phyloP scores from a whole-genome alignment of 2,113 vertebrate species.

The Okapia johnstoni region DNA sequence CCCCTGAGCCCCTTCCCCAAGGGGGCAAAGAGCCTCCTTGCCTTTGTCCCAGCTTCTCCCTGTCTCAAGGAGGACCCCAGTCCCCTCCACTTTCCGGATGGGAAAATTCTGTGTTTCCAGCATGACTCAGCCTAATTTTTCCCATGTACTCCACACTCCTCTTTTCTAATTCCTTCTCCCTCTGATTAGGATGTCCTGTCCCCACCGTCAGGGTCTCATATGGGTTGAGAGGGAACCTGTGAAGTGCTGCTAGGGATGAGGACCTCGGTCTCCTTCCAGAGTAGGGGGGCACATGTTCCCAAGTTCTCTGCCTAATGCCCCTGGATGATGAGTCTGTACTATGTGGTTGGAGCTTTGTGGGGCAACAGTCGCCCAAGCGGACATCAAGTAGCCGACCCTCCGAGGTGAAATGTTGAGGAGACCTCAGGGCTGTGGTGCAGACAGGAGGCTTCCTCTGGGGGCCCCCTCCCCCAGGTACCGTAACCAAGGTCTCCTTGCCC shows the following conservation, averaged over 20 bases:
- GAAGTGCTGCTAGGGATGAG: background rate
- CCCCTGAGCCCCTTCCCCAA: background rate
- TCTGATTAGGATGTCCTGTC: background rate
- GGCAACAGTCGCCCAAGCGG: rapidly evolving
- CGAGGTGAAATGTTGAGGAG: background rate
- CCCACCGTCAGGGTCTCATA: too few relatives aligned
- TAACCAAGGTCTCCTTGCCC: background rate
- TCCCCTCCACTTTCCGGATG: background rate
- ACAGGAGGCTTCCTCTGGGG: background rate
- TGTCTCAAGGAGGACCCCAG: background rate
- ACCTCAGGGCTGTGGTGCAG: background rate
- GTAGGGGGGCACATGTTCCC: background rate
- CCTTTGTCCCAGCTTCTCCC: background rate
- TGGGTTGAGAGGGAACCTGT: background rate
- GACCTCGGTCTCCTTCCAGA: background rate
- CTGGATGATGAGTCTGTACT: background rate
- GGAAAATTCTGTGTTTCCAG: background rate
- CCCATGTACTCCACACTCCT: background rate
- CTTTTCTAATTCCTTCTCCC: background rate
- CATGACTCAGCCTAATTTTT: background rate
- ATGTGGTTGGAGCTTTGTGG: rapidly evolving
- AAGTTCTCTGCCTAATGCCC: background rate
- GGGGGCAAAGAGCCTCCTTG: background rate
- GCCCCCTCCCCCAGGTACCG: background rate
- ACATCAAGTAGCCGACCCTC: background rate